These are phyloP conservation scores for Phortica variegata DNA, from an alignment of 1,140 invertebrate species.

Conservation along the genomic window DNA sequence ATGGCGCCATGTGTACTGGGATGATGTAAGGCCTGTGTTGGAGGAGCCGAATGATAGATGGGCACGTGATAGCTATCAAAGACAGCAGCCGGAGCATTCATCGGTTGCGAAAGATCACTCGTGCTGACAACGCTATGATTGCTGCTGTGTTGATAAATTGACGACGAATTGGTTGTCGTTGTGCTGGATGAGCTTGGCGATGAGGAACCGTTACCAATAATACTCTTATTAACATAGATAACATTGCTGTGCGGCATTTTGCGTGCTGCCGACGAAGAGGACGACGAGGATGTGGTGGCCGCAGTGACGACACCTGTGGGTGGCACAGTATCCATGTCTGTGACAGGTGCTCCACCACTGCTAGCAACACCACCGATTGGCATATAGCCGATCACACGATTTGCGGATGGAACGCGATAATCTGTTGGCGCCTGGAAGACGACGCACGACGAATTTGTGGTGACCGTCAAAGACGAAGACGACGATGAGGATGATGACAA, in stretches of 20 bases:
- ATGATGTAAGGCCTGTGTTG: conserved; percentile 23
- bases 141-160: background rate
- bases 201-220: conserved; percentile 11
- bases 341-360: conserved; percentile 44
- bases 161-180: background rate
- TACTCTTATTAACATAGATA: conserved; percentile 47
- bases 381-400: background rate
- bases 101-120: conserved; percentile 16
- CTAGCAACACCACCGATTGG: conserved; percentile 12
- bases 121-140: conserved; percentile 29
- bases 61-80: conserved; percentile 19
- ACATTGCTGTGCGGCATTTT: conserved; percentile 47
- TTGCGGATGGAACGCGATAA: background rate
- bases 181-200: background rate
- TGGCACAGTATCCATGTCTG: conserved; percentile 54
- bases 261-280: conserved; percentile 14
- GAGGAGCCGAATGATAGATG: too few species aligned
- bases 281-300: conserved; percentile 1
- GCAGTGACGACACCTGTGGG: conserved; percentile 35
- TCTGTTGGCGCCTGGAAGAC: conserved; percentile 1
- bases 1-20: conserved; percentile 10
- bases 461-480: background rate
- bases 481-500: conserved; percentile 10
- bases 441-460: background rate
- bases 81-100: conserved; percentile 1